Evolutionary conservation across 2,113 vertebrate genomes (phyloP), one percentile per base, ranked within the genome.

Genomic region (Mixornis gularis): DNA sequence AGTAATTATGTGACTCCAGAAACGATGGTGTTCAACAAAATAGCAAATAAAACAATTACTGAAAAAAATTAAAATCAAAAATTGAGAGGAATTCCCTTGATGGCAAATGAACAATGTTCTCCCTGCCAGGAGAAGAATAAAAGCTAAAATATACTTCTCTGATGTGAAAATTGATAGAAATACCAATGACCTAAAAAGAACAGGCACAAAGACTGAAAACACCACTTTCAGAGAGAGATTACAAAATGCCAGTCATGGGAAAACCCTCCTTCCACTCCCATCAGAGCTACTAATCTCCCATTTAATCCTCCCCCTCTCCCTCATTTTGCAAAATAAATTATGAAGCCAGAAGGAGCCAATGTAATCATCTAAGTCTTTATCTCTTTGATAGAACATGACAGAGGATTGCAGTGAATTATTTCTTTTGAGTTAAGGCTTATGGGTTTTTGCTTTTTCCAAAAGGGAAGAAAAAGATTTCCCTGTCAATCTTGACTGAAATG

Each of bases 261-360:
- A 94, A 95, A 79, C 85, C 63, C 70, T 92, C 46, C 36, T 81
- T 76, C 32, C 9, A 22, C 55, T 91, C 93, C 85, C 70, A 76
- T 3, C 66, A 91, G 91, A 92, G 62, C 63, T 46, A 20, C 70
- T 82, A 92, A 94, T 94, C 93, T 95, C 74, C 53, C 71, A 79
- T 92, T 83, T 85, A 74, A 77, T 85, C 41, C 53, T 72, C 60
- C 26, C n/a, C 38, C 53, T 43, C 46, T 22, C 26, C 36, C 4
- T 24, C 36, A 38, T 62, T 92, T 65, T 79, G 74, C 38, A 87
- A 95, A 93, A 94, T 91, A 87, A 94, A 92, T 94, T 79, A 89
- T 48, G 62, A 87, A 91, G 85, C 70, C 85, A 96, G 87, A 89
- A 91, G 74, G 49, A 95, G 79, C 79, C 93, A 94, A 22, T n/a